phyloP scores from a whole-genome alignment of 1,140 invertebrate species.

The Zaprionus inermis region DNA sequence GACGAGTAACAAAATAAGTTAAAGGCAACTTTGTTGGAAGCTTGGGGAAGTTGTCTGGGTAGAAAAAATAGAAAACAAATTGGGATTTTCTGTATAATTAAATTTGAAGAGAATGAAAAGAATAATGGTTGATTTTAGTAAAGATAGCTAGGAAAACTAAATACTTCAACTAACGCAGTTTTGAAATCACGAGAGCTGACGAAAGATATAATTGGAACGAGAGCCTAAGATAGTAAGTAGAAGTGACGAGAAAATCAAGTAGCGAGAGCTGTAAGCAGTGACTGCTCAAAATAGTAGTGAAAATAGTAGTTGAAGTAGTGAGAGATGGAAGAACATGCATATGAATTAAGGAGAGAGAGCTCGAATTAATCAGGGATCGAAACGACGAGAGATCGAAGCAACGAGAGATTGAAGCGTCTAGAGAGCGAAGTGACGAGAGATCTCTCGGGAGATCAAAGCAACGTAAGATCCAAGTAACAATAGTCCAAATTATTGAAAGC shows the following conservation, averaged over 20 bases:
- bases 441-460: neutral
- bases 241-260: neutral
- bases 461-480: neutral
- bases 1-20: neutral
- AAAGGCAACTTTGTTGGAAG: neutral
- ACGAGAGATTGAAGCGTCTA: neutral
- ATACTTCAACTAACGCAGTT: too few species aligned
- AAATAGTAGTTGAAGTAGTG: too few species aligned
- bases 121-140: too few species aligned
- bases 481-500: too few species aligned
- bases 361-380: neutral
- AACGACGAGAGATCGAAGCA: neutral
- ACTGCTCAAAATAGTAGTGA: too few species aligned
- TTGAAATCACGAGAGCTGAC: too few species aligned
- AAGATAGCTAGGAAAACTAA: too few species aligned
- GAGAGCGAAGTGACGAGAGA: too few species aligned
- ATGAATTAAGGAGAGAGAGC: neutral
- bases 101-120: too few species aligned
- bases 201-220: neutral
- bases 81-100: too few species aligned
- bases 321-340: neutral
- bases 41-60: neutral
- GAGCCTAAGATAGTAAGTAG: neutral
- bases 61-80: neutral
- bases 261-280: neutral